phyloP scores from a whole-genome alignment of 2,797 vertebrate genomes.

The Gymnodraco acuticeps region DNA sequence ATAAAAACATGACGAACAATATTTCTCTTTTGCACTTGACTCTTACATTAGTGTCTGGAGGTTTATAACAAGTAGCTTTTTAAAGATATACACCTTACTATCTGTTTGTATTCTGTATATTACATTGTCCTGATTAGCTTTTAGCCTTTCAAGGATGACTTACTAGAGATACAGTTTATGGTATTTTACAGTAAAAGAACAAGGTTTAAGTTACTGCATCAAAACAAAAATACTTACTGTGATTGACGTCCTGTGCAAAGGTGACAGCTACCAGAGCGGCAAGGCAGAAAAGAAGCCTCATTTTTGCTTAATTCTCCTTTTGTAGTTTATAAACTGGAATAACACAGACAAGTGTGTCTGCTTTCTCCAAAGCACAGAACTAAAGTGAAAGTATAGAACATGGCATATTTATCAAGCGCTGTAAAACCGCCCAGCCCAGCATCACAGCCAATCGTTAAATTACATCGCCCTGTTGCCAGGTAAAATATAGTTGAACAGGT shows the following conservation, averaged over 20 bases:
- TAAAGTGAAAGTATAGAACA: conserved; percentile 18
- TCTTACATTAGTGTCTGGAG: neutral
- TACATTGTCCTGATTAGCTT: neutral
- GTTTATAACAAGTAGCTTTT: neutral
- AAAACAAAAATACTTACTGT: conserved; percentile 61
- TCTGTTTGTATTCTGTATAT: neutral
- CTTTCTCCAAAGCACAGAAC: rapidly evolving
- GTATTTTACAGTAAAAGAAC: neutral
- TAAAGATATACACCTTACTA: neutral
- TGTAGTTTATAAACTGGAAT: rapidly evolving
- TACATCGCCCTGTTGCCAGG: conserved; percentile 48
- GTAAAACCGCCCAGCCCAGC: conserved; percentile 4
- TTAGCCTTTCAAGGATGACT: neutral
- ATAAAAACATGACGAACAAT: neutral
- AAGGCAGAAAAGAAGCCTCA: rapidly evolving
- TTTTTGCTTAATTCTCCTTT: neutral
- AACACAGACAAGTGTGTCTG: rapidly evolving
- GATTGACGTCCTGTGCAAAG: conserved; percentile 6
- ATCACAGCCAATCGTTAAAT: conserved; percentile 55
- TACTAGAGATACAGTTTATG: neutral
- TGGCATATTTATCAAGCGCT: rapidly evolving
- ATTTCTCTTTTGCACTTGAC: neutral
- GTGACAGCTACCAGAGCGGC: neutral
- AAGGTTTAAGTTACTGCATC: rapidly evolving
- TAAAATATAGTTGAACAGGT: conserved; percentile 44